Percentiles rank a stretch among this genome's conserved stretches.
phyloP scores from a whole-genome alignment of 2,113 vertebrate genomes.

The Chaetorhynchus papuensis region DNA sequence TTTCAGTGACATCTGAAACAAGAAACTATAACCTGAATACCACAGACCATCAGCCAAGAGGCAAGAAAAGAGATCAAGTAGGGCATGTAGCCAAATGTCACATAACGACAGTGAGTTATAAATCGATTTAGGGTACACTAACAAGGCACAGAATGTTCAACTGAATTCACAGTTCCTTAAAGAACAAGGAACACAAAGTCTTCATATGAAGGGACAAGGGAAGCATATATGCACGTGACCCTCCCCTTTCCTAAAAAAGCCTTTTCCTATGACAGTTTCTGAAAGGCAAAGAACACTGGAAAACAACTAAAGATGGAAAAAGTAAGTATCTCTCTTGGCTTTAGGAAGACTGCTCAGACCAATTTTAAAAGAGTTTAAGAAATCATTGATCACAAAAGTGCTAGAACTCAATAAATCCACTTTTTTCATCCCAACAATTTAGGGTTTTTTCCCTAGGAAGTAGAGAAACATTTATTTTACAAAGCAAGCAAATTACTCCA shows the following conservation, averaged over 20 bases:
- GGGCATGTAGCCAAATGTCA: not conserved
- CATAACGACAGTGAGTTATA: not conserved
- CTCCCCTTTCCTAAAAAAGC: not conserved
- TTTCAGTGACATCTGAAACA: slow-evolving; percentile 22
- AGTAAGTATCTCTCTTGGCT: not conserved
- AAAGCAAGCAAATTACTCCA: slow-evolving; percentile 30
- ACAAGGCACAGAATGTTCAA: not conserved
- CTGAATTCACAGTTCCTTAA: not conserved
- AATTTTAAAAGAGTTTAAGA: not conserved
- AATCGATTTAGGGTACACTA: not conserved
- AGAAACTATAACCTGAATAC: slow-evolving; percentile 17
- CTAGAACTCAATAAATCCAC: not conserved
- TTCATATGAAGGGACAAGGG: not conserved
- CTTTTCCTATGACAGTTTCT: not conserved
- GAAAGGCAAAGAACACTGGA: not conserved
- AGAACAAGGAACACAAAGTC: not conserved
- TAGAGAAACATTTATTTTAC: slow-evolving; percentile 24
- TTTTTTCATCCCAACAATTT: not conserved
- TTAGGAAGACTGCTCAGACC: not conserved
- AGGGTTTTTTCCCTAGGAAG: not conserved
- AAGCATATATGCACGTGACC: not conserved
- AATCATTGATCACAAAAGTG: not conserved
- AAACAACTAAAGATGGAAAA: not conserved
- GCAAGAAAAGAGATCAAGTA: not conserved
- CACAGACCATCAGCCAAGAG: not conserved